These are phyloP conservation scores for Antennarius striatus DNA, from an alignment of 2,113 vertebrate species.

Conservation along the genomic window DNA sequence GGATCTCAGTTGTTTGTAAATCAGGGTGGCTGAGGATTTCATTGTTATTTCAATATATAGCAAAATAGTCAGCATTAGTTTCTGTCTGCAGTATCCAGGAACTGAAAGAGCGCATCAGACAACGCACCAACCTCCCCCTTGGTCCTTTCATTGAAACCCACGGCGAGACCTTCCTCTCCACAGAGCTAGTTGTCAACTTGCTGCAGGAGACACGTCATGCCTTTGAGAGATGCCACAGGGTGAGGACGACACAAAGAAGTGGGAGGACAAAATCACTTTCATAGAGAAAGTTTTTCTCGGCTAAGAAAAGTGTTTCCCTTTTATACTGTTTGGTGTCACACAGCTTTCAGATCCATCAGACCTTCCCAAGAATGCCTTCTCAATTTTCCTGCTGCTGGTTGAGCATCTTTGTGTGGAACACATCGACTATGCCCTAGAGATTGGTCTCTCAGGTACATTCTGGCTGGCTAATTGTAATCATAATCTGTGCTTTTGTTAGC, in stretches of 20 bases:
- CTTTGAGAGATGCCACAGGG: constrained; percentile 98
- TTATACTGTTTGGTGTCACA: constrained; percentile 45
- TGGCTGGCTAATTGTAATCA: neutral
- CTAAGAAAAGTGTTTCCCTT: neutral
- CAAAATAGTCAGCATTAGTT: neutral
- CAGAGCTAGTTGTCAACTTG: constrained; percentile 97
- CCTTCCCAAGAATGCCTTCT: constrained; percentile 97
- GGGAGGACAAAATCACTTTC: neutral
- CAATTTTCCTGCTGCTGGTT: constrained; percentile 95
- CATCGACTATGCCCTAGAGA: constrained; percentile 98
- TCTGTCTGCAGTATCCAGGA: constrained; percentile 89
- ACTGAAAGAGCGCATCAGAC: constrained; percentile 95
- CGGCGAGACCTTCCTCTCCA: constrained; percentile 95
- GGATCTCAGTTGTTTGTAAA: neutral
- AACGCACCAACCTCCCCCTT: constrained; percentile 91
- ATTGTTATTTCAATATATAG: constrained; percentile 1
- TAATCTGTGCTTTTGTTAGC: neutral
- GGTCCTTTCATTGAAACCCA: constrained; percentile 97
- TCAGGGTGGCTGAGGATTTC: neutral
- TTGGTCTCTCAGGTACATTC: constrained; percentile 92
- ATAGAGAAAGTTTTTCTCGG: neutral
- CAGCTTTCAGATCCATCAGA: constrained; percentile 97
- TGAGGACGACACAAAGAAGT: constrained; percentile 59
- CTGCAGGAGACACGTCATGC: constrained; percentile 97
- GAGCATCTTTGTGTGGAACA: constrained; percentile 98